A percentile compares a stretch with the other conserved stretches of the same genome.
These are phyloP conservation scores for Pseudanteris insignis DNA, from an alignment of 2,888 invertebrate genomes.

Conservation along the genomic window DNA sequence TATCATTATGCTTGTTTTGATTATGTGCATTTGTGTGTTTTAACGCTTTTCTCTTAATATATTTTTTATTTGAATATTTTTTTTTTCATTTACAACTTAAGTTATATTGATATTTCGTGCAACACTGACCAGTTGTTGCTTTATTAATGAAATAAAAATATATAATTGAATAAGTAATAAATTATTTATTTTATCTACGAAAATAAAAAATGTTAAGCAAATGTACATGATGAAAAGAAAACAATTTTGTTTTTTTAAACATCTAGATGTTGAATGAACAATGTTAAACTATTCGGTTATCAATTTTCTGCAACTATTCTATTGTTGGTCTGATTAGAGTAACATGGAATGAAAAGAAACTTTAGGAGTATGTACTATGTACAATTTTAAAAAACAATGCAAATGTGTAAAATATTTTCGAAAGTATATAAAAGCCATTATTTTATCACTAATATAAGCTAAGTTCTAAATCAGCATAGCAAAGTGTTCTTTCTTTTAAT, in stretches of 20 bases:
- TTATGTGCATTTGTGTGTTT: too few relatives aligned
- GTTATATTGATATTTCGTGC: too few relatives aligned
- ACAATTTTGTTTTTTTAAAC: background rate
- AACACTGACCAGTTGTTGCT: slow-evolving; percentile 26
- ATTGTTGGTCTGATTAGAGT: slow-evolving; percentile 21
- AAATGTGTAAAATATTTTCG: slow-evolving; percentile 31
- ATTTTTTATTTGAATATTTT: too few relatives aligned
- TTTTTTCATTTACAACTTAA: too few relatives aligned
- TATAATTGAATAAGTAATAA: slow-evolving; percentile 9
- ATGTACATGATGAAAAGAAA: slow-evolving; percentile 6
- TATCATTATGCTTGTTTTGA: too few relatives aligned
- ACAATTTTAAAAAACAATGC: slow-evolving; percentile 48
- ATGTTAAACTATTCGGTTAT: slow-evolving; percentile 14
- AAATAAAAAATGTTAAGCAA: slow-evolving; percentile 1
- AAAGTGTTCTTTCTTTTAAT: slow-evolving; percentile 6
- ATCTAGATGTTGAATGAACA: slow-evolving; percentile 8
- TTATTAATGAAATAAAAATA: slow-evolving; percentile 17
- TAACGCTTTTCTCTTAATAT: too few relatives aligned
- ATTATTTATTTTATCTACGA: slow-evolving; percentile 37
- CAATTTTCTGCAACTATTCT: slow-evolving; percentile 44
- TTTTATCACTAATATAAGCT: background rate
- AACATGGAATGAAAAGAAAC: slow-evolving; percentile 31
- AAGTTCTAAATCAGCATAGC: slow-evolving; percentile 11
- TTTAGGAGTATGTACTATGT: slow-evolving; percentile 60
- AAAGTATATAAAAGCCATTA: slow-evolving; percentile 3